Base-by-base conservation (phyloP, 1,140 invertebrate genomes). In the Heliconius melpomene region DNA sequence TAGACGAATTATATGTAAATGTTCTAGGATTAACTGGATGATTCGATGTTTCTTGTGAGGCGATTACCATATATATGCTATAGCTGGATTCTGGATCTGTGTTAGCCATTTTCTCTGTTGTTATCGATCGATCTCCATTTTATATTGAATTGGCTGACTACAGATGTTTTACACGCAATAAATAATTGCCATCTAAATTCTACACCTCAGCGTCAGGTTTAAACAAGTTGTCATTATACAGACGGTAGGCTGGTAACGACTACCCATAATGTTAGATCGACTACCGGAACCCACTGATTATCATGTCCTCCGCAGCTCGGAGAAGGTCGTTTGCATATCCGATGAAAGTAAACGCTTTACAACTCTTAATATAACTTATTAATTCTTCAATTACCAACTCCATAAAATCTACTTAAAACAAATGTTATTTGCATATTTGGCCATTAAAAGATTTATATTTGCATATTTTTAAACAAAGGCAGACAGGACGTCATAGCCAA, bases 141-240 rank as follows among this genome's bases (percentile, higher is more conserved):
- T 60, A 18, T 18, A 52, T 13, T 66, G 26, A 66, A 66, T 26
- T 26, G 26, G 9, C 3, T 29, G 13, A 5, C 26, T 23, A 29
- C 50, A 52, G 16, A 52, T 52, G 18, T 52, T 52, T 52, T 20
- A 52, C 7, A 52, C 2, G 11, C 9, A 29, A 29, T 66, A 16
- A 66, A 29, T 29, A 29, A 26, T 29, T 66, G n/a, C 54, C 26
- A 66, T 46, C 40, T 60, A 26, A 60, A 60, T 66, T 26, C 9
- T 66, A 66, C 60, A 13, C 29, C 9, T 1, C 23, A 16, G 26
- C 29, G 2, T 1, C 23, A 16, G 13, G 9, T 16, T 66, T 3
- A 66, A 66, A 66, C 60, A 66, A 66, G 60, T 66, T 29, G 60
- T 29, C 9, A 29, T 60, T 60, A 60, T 60, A 60, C 8, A 60